Evolutionary conservation across 2,113 vertebrate species (phyloP).

Genomic region (Recurvirostra avosetta): DNA sequence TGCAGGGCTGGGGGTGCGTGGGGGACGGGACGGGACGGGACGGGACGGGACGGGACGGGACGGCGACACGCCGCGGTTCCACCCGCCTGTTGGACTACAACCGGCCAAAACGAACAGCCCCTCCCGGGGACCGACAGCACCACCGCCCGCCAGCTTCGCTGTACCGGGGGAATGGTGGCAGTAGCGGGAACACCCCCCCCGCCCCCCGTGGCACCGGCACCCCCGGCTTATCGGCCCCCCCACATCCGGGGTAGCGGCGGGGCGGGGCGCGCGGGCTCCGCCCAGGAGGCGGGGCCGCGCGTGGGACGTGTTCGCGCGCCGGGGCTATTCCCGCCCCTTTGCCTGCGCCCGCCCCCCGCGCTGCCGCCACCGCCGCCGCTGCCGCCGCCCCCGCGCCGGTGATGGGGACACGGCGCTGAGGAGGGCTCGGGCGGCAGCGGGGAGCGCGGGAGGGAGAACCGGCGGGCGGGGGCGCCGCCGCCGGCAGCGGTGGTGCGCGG

Average conservation of each 20-base stretch:
- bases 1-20: no score
- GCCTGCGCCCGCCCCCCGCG: not conserved
- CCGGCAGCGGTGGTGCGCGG: not conserved
- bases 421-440: not conserved
- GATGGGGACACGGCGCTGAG: not conserved
- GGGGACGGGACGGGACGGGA: not conserved
- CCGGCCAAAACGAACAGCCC: not conserved
- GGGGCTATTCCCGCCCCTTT: not conserved
- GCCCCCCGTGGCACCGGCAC: not conserved
- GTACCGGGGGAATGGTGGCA: no score
- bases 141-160: no score
- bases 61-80: not conserved
- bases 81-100: not conserved
- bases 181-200: no score
- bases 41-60: not conserved
- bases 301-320: not conserved
- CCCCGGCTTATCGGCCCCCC: not conserved
- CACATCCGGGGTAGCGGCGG: conserved; percentile 35
- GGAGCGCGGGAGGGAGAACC: not conserved
- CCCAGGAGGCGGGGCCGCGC: not conserved
- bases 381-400: not conserved
- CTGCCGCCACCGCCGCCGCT: not conserved
- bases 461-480: not conserved
- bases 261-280: not conserved
- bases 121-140: not conserved